phyloP scores from a whole-genome alignment of 2,888 invertebrate genomes.

The Lasius platythorax region DNA sequence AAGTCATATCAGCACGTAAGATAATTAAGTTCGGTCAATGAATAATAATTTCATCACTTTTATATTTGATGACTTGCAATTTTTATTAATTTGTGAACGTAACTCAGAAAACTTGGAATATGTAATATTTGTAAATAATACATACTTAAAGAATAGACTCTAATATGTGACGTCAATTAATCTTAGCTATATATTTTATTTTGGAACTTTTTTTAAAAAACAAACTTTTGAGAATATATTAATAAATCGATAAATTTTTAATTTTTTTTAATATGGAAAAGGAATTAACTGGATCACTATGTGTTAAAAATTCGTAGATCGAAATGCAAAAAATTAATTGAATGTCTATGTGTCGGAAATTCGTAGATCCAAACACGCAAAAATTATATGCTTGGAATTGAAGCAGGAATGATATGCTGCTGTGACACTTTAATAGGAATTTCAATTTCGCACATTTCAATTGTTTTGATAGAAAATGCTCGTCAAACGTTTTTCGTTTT shows the following conservation, averaged over 20 bases:
- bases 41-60: slow-evolving; percentile 28
- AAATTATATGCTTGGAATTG: not conserved
- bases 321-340: not conserved
- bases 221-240: not conserved
- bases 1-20: not conserved
- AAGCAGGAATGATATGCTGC: slow-evolving; percentile 23
- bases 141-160: not conserved
- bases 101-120: not conserved
- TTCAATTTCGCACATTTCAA: slow-evolving; percentile 37
- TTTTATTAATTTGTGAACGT: not conserved
- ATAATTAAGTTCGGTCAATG: slow-evolving; percentile 38
- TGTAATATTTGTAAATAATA: not conserved
- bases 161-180: not conserved
- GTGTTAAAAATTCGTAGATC: not conserved
- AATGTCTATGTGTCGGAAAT: not conserved
- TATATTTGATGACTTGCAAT: not conserved
- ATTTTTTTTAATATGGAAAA: not conserved
- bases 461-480: slow-evolving; percentile 20
- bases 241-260: not conserved
- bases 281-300: not conserved
- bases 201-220: too few relatives aligned
- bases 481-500: slow-evolving; percentile 11
- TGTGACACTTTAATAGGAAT: slow-evolving; percentile 32
- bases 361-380: not conserved
- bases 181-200: not conserved